Percentiles rank a stretch among this genome's conserved stretches.
phyloP scores from a whole-genome alignment of 2,888 invertebrate species.

The Agrotis puta region DNA sequence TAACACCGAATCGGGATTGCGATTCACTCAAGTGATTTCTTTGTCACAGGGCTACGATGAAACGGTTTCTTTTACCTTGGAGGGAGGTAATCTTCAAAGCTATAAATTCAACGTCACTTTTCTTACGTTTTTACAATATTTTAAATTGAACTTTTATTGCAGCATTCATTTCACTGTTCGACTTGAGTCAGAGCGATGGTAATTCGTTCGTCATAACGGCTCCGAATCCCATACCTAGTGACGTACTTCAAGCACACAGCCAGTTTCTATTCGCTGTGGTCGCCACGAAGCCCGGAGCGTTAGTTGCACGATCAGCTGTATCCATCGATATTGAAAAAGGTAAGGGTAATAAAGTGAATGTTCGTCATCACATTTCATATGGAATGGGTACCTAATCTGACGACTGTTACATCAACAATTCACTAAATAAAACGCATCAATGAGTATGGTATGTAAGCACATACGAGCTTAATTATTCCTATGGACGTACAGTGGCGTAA shows the following conservation, averaged over 20 bases:
- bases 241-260: slow-evolving; percentile 64
- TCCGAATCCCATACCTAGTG: slow-evolving; percentile 18
- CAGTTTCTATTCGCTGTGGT: slow-evolving; percentile 68
- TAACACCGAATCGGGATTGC: slow-evolving; percentile 65
- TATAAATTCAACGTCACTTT: background rate
- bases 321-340: slow-evolving; percentile 64
- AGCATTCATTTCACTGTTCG: slow-evolving; percentile 55
- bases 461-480: too few species aligned
- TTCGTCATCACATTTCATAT: too few species aligned
- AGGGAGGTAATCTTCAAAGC: slow-evolving; percentile 21
- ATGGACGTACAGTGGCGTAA: background rate
- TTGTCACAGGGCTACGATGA: slow-evolving; percentile 66
- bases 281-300: slow-evolving; percentile 64
- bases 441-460: too few species aligned
- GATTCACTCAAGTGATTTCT: slow-evolving; percentile 70
- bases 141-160: slow-evolving; percentile 39
- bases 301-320: slow-evolving; percentile 63
- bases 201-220: slow-evolving; percentile 24
- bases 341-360: slow-evolving; percentile 49
- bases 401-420: too few species aligned
- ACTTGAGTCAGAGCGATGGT: background rate
- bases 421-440: too few species aligned
- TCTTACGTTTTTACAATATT: background rate
- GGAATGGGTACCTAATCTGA: too few species aligned
- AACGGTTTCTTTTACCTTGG: slow-evolving; percentile 23